Percentiles rank a stretch among this genome's conserved stretches.
phyloP scores from a whole-genome alignment of 1,140 invertebrate genomes.

The Stegodyphus dumicola region DNA sequence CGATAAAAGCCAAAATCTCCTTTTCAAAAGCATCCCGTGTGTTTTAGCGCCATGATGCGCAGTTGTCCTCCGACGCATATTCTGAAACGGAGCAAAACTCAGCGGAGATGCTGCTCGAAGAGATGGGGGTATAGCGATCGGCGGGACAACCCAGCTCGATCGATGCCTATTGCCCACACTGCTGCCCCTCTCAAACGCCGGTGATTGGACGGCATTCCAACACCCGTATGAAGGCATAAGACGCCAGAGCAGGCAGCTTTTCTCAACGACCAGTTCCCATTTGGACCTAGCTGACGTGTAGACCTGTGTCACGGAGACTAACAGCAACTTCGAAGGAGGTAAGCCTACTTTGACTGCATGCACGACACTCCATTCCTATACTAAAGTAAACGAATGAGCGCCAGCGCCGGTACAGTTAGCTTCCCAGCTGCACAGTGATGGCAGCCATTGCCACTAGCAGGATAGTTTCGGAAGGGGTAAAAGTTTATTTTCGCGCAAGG shows the following conservation, averaged over 20 bases:
- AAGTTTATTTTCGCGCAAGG: slow-evolving; percentile 20
- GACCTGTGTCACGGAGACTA: slow-evolving; percentile 2
- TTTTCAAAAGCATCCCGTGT: slow-evolving; percentile 58
- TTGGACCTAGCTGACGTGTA: slow-evolving; percentile 36
- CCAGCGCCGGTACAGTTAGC: too few relatives aligned
- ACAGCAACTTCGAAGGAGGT: slow-evolving; percentile 24
- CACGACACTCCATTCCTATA: slow-evolving; percentile 6
- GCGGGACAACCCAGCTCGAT: slow-evolving; percentile 50
- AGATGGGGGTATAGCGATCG: slow-evolving; percentile 51
- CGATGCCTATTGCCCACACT: slow-evolving; percentile 42
- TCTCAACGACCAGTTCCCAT: slow-evolving; percentile 41
- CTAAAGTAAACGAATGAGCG: background rate
- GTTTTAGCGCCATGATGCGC: slow-evolving; percentile 60
- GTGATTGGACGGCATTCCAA: slow-evolving; percentile 45
- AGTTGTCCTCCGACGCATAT: slow-evolving; percentile 47
- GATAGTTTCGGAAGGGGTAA: background rate
- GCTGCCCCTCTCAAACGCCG: slow-evolving; percentile 11
- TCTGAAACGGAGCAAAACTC: slow-evolving; percentile 60
- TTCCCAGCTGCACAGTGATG: background rate
- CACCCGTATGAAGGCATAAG: slow-evolving; percentile 54
- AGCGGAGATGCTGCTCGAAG: slow-evolving; percentile 29
- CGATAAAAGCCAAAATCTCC: slow-evolving; percentile 58
- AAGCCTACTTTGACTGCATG: slow-evolving; percentile 51
- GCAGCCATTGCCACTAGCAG: background rate
- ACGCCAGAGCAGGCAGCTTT: slow-evolving; percentile 27